phyloP scores from a whole-genome alignment of 2,888 invertebrate genomes.

The Drosophila flavopinicola region DNA sequence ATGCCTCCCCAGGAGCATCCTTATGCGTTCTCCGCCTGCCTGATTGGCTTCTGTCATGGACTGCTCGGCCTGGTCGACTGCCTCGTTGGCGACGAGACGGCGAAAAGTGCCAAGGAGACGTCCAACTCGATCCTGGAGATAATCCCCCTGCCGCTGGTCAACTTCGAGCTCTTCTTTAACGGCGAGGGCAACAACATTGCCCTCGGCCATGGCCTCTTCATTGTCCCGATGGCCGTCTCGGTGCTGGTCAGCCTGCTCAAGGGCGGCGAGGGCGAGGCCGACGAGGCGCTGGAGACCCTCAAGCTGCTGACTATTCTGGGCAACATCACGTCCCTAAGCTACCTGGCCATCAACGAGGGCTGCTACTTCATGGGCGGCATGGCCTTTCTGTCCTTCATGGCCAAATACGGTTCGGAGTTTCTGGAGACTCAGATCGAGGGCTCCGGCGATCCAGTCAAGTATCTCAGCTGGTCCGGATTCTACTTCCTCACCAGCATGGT shows the following conservation, averaged over 20 bases:
- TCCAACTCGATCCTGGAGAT: slow-evolving; percentile 63
- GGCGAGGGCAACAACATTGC: slow-evolving; percentile 67
- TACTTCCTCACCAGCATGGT: slow-evolving; percentile 41
- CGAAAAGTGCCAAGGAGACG: slow-evolving; percentile 16
- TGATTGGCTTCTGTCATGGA: slow-evolving; percentile 74
- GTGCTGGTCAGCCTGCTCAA: slow-evolving; percentile 36
- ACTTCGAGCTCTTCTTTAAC: slow-evolving; percentile 65
- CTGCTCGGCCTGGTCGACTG: slow-evolving; percentile 54
- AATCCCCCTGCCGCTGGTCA: slow-evolving; percentile 71
- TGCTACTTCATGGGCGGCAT: slow-evolving; percentile 63
- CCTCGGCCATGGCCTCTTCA: slow-evolving; percentile 74
- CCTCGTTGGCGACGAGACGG: slow-evolving; percentile 15
- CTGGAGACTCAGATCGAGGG: slow-evolving; percentile 32
- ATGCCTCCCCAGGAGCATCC: slow-evolving; percentile 62
- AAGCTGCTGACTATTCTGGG: slow-evolving; percentile 73
- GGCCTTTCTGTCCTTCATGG: slow-evolving; percentile 65
- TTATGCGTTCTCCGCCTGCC: slow-evolving; percentile 72
- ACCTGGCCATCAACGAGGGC: slow-evolving; percentile 70
- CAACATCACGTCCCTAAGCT: slow-evolving; percentile 72
- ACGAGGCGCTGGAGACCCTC: slow-evolving; percentile 37
- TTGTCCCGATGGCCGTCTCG: slow-evolving; percentile 70
- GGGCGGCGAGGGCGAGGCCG: slow-evolving; percentile 21
- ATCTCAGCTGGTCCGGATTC: slow-evolving; percentile 58
- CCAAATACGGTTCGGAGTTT: slow-evolving; percentile 62
- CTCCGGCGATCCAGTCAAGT: slow-evolving; percentile 33